Conservation (phyloP, 2,888 invertebrate genomes). For the Girardia tigrina region DNA sequence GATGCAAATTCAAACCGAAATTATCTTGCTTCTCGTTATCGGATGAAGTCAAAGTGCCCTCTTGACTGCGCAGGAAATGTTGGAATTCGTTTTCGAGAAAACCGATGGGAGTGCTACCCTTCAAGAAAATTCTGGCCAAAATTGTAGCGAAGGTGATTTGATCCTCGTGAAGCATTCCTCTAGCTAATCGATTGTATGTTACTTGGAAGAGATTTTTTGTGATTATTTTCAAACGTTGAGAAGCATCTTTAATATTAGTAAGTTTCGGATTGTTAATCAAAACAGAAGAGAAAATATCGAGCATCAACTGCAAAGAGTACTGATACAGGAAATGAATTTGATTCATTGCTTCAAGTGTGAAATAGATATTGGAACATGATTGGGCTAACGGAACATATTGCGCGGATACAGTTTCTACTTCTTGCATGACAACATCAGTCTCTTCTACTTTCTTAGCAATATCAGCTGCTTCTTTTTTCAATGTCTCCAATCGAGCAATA, state of each 20-base stretch:
- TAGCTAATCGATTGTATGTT: constrained; percentile 82
- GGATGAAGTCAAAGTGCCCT: constrained; percentile 57
- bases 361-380: constrained; percentile 95
- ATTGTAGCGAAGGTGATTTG: constrained; percentile 82
- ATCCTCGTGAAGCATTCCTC: constrained; percentile 94
- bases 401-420: constrained; percentile 90
- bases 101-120: not conserved
- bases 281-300: constrained; percentile 47
- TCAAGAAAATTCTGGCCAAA: constrained; percentile 68
- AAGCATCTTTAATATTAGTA: constrained; percentile 67
- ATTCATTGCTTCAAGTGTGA: constrained; percentile 80
- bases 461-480: constrained; percentile 93
- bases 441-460: constrained; percentile 82
- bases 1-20: constrained; percentile 38
- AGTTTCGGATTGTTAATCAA: constrained; percentile 56
- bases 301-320: constrained; percentile 92
- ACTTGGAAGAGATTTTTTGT: constrained; percentile 79
- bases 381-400: constrained; percentile 84
- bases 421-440: constrained; percentile 87
- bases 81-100: constrained; percentile 68
- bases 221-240: constrained; percentile 68
- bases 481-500: constrained; percentile 85
- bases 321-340: constrained; percentile 97
- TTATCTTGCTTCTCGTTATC: constrained; percentile 36
- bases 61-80: constrained; percentile 75